Evolutionary conservation across 2,888 invertebrate genomes (phyloP).

Genomic region (Synanthedon tipuliformis): DNA sequence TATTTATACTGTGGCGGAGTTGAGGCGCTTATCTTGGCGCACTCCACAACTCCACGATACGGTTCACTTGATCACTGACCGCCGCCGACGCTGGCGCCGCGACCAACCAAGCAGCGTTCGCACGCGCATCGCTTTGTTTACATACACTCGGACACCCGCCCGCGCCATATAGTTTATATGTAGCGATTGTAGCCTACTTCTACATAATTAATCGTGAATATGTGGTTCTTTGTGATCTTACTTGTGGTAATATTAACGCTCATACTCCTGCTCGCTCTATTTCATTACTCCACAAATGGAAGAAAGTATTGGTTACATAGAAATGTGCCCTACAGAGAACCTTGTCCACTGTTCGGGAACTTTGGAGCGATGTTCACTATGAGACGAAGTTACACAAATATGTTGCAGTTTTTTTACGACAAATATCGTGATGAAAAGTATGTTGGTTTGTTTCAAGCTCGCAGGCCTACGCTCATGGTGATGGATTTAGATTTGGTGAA

Average conservation of each 20-base stretch:
- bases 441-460: conserved; percentile 59
- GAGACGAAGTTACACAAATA: conserved; percentile 49
- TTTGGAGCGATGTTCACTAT: conserved; percentile 54
- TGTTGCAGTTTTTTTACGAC: conserved; percentile 49
- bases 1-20: too few species aligned
- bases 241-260: conserved; percentile 32
- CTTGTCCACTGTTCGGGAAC: conserved; percentile 63
- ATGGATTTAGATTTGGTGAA: conserved; percentile 52
- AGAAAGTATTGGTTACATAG: conserved; percentile 53
- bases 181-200: neutral
- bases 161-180: conserved; percentile 10
- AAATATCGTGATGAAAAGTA: conserved; percentile 39
- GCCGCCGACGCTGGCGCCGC: conserved; percentile 23
- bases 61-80: conserved; percentile 42
- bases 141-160: conserved; percentile 30
- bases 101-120: conserved; percentile 10
- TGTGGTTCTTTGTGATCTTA: conserved; percentile 37
- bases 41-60: conserved; percentile 19
- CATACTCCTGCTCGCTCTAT: conserved; percentile 33
- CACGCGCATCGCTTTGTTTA: conserved; percentile 44
- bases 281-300: conserved; percentile 47
- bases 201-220: conserved; percentile 14
- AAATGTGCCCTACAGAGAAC: conserved; percentile 57
- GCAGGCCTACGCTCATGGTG: conserved; percentile 53
- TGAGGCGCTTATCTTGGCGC: conserved; percentile 50